Evolutionary conservation across 53 echinoderm and acorn worm genomes (phyloP), one percentile per base, ranked within the genome.

Genomic region (Pentamera pediparva): DNA sequence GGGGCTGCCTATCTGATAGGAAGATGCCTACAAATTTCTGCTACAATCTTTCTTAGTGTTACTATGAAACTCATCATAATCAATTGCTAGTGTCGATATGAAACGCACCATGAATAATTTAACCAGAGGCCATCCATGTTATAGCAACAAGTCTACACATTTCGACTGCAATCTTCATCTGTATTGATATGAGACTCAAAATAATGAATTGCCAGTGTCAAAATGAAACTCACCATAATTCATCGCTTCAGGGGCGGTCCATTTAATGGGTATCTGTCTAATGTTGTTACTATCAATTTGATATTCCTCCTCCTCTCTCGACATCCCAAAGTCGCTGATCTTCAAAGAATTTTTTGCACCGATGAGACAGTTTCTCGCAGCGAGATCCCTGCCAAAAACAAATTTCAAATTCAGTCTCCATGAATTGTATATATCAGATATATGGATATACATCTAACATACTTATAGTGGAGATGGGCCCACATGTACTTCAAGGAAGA

Each of bases 301-400:
- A 64, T 98, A 98, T 31, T 91, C 85, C 13, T 98, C 89, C 26
- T 96, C 87, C 27, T 98, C 88, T 22, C 98, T 76, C n/a, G 98
- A 98, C 98, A 98, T 98, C 19, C 98, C 98, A 86, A 98, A 98
- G 76, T 98, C 98, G 38, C 91, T 91, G 69, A 98, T 98, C 78
- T 98, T 98, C 52, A 98, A 82, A 21, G 58, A 24, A 36, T 91
- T 90, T 70, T 91, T 91, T 67, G 77, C 54, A 19, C 98, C 98
- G 0, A 98, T 91, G 48, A 98, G 84, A 55, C 98, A 98, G 76
- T 98, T 98, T 36, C 98, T 80, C 4, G 98, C 98, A 8, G 98
- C 98, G 32, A 98, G 76, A 81, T 98, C 98, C 74, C 98, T 98
- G 89, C 33, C 31, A 43, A 37, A 11, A 45, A 57, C 47, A 15